Percentiles rank a stretch among this genome's conserved stretches.
Conservation (phyloP, 2,888 invertebrate genomes). For the Parascotia fuliginaria region DNA sequence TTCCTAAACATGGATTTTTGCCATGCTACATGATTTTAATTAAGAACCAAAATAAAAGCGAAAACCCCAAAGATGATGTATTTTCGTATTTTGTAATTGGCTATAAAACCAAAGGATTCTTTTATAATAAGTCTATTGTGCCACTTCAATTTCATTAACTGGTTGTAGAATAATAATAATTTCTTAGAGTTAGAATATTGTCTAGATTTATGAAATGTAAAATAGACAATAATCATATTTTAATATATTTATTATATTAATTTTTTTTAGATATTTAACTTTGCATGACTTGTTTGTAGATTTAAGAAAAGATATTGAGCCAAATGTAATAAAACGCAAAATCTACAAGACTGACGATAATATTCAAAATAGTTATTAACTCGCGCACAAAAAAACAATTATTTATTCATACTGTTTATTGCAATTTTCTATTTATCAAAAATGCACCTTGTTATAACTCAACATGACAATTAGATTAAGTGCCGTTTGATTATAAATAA, state of each 20-base stretch:
- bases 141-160: conserved; percentile 73
- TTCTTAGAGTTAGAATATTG: conserved; percentile 64
- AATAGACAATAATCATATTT: conserved; percentile 56
- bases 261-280: conserved; percentile 72
- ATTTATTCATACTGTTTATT: conserved; percentile 54
- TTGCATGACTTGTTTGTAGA: conserved; percentile 80
- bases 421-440: conserved; percentile 71
- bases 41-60: conserved; percentile 42
- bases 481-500: conserved; percentile 65
- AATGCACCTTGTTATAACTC: conserved; percentile 84
- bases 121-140: conserved; percentile 65
- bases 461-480: conserved; percentile 85
- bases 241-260: conserved; percentile 79
- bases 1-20: conserved; percentile 23
- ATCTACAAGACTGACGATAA: conserved; percentile 86
- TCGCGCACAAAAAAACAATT: conserved; percentile 74
- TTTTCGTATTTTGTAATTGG: conserved; percentile 62
- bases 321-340: conserved; percentile 78
- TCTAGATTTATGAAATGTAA: conserved; percentile 54
- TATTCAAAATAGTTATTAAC: conserved; percentile 84
- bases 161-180: conserved; percentile 68
- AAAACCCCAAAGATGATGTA: conserved; percentile 58
- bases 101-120: conserved; percentile 74
- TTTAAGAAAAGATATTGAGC: conserved; percentile 77
- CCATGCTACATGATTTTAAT: conserved; percentile 37